These are phyloP conservation scores for Pungitius pungitius DNA, from an alignment of 2,113 vertebrate genomes.

Conservation along the genomic window DNA sequence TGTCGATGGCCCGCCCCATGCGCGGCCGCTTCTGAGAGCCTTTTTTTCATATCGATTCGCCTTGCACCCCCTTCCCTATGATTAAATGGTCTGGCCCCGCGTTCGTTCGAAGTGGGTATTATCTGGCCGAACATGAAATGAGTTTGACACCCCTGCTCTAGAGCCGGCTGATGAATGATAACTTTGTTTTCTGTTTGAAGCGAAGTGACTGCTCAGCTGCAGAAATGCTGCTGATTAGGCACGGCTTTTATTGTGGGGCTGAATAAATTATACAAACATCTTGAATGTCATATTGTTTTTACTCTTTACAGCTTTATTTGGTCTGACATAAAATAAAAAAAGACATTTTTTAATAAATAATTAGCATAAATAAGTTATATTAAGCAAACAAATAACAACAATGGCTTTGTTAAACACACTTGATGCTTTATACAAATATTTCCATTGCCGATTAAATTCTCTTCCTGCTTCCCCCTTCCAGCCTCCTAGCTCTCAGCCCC, in stretches of 20 bases:
- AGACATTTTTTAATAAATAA: slow-evolving; percentile 47
- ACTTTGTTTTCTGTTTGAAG: slow-evolving; percentile 13
- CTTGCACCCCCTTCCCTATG: no score
- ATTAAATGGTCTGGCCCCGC: no score
- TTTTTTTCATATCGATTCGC: no score
- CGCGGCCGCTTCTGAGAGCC: no score
- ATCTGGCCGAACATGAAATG: no score
- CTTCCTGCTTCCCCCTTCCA: neutral
- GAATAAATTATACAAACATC: slow-evolving; percentile 4
- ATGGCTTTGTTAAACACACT: slow-evolving; percentile 35
- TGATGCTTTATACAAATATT: slow-evolving; percentile 25
- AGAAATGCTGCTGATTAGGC: slow-evolving; percentile 23
- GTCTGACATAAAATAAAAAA: neutral
- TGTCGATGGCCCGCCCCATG: no score
- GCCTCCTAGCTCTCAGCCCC: neutral
- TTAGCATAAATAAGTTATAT: slow-evolving; percentile 57
- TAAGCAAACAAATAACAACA: slow-evolving; percentile 42
- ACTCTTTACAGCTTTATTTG: no score
- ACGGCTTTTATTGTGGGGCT: slow-evolving; percentile 22
- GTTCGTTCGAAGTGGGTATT: no score
- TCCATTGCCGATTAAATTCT: neutral
- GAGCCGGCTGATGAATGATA: slow-evolving; percentile 35
- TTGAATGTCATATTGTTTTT: no score
- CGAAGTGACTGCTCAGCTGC: neutral
- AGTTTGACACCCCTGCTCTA: no score